Base-by-base conservation (phyloP, 1,140 invertebrate genomes). In the Zaprionus vittiger region DNA sequence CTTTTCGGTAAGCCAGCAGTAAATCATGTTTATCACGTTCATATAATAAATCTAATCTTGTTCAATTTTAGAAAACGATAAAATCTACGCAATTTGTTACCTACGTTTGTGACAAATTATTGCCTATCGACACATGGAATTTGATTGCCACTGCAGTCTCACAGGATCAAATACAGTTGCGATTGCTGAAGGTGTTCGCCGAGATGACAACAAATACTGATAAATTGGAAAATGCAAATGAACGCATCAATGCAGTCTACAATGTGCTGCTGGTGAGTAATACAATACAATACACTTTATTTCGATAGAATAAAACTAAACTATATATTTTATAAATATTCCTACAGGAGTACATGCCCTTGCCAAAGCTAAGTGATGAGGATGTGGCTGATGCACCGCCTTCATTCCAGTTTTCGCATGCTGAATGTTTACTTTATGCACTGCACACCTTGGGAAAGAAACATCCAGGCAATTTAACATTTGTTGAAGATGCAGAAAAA, bases 371-470 rank as follows among this genome's bases (percentile, higher is more conserved):
- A 71, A 95, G 95, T 71, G 94, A 95, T 57, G 94, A 95, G 63
- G 93, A 94, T 70, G 92, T 93, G 52, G 81, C 86, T 56, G 94
- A 94, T 86, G 94, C 94, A 67, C 94, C 94, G 61, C 97, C 97
- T 52, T 96, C 96, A 78, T 94, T 99, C 47, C 96, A 99, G 86
- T 99, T 99, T 92, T 98, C 97, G 56, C 96, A 97, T 91, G 97
- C 99, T 1, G 98, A 99, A 94, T 98, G 97, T 95, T 94, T 99
- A 24, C 95, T 99, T 80, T 99, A 95, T 93, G 95, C 96, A 14
- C 96, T 99, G 79, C 98, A 99, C 93, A 96, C 97, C 73, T 90
- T 99, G n/a, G 97, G 96, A 28, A 95, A 96, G 75, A 96, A 97
- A 83, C 94, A 94, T 83, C 96, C 97, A 6, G 96, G 97, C 76